Evolutionary conservation across 2,888 invertebrate genomes (phyloP).

Genomic region (Meloe dianella): DNA sequence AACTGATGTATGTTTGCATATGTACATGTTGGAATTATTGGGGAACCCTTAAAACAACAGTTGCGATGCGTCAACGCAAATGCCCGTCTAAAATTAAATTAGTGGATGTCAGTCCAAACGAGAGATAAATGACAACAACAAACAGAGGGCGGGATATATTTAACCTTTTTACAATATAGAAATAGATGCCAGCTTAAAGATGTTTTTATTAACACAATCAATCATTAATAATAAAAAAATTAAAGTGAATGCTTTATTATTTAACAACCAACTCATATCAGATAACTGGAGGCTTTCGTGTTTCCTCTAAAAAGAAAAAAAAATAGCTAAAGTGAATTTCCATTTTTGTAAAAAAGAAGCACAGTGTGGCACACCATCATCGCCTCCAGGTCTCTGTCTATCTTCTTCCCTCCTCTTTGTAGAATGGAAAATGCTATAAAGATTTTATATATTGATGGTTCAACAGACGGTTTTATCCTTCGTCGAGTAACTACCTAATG

Average conservation of each 20-base stretch:
- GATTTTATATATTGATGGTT: constrained; percentile 16
- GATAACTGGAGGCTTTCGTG: not conserved
- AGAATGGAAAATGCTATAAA: constrained; percentile 7
- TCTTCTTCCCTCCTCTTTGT: not conserved
- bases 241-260: not conserved
- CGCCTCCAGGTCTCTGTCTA: not conserved
- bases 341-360: not conserved
- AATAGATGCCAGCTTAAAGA: constrained; percentile 29
- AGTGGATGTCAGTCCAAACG: constrained; percentile 40
- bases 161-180: constrained; percentile 37
- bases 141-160: constrained; percentile 40
- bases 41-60: constrained; percentile 50
- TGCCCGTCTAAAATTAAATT: constrained; percentile 45
- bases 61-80: constrained; percentile 46
- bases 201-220: constrained; percentile 8
- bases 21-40: constrained; percentile 26
- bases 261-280: not conserved
- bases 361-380: constrained; percentile 3
- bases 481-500: constrained; percentile 31
- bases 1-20: constrained; percentile 6
- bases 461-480: constrained; percentile 35
- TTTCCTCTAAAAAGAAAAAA: too few relatives aligned
- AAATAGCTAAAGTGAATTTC: constrained; percentile 11
- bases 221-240: not conserved
- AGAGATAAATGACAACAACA: constrained; percentile 41